Conservation (phyloP, 2,113 vertebrate species). For the Daboia siamensis region DNA sequence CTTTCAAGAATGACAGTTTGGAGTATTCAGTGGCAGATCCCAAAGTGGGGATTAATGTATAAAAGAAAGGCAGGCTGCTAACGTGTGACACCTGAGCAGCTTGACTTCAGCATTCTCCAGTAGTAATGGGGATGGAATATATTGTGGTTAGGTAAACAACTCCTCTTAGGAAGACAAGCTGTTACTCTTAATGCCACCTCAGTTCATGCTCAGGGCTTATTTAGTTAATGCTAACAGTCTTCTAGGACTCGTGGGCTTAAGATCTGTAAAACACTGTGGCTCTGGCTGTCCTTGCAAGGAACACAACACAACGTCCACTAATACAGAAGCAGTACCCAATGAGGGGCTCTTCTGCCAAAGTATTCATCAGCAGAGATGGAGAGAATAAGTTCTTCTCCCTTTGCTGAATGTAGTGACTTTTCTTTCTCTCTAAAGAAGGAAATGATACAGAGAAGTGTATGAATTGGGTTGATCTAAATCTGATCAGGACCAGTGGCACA, state of each 20-base stretch:
- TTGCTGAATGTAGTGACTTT: neutral
- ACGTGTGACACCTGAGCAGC: neutral
- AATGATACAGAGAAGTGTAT: neutral
- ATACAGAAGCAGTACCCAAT: neutral
- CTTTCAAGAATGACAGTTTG: slow-evolving; percentile 52
- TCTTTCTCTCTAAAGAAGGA: neutral
- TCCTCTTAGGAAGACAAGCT: neutral
- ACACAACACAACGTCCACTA: neutral
- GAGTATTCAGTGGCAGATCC: neutral
- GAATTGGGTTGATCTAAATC: neutral
- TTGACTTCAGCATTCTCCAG: neutral
- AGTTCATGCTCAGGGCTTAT: neutral
- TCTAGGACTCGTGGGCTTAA: neutral
- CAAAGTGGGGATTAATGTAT: neutral
- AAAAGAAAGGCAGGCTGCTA: neutral
- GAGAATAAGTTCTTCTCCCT: neutral
- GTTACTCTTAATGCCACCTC: neutral
- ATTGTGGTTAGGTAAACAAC: neutral
- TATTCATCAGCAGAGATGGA: neutral
- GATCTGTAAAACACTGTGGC: neutral
- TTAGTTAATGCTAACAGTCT: neutral
- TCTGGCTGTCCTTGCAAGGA: neutral
- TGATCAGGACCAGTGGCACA: neutral
- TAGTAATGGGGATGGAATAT: fast-evolving
- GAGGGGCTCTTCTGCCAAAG: neutral